These are phyloP conservation scores for Luffia ferchaultella DNA, from an alignment of 2,888 invertebrate genomes.

Conservation along the genomic window DNA sequence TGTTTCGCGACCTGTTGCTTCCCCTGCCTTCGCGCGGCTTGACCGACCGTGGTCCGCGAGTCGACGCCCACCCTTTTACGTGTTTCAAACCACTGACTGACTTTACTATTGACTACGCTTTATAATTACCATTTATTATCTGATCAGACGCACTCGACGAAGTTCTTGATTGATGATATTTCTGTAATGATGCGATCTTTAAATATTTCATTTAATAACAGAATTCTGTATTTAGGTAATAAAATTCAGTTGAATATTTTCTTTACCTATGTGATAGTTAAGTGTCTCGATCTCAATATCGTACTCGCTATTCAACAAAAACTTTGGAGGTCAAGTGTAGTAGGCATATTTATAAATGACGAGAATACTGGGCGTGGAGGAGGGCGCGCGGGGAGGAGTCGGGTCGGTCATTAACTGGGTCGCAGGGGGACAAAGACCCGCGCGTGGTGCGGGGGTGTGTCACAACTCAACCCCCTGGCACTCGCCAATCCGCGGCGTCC, in stretches of 20 bases:
- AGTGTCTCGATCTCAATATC: too few relatives aligned
- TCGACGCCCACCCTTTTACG: neutral
- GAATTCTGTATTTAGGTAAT: too few relatives aligned
- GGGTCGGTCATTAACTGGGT: slow-evolving; percentile 64
- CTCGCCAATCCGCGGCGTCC: slow-evolving; percentile 20
- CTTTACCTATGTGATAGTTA: too few relatives aligned
- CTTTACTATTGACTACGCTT: too few relatives aligned
- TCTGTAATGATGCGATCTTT: too few relatives aligned
- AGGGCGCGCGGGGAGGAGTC: slow-evolving; percentile 19
- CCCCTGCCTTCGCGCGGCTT: slow-evolving; percentile 22
- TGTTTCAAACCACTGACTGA: neutral
- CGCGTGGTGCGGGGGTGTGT: slow-evolving; percentile 26
- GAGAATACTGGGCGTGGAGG: slow-evolving; percentile 55
- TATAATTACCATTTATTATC: too few relatives aligned
- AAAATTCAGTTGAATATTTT: too few relatives aligned
- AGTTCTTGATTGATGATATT: too few relatives aligned
- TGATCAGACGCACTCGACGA: too few relatives aligned
- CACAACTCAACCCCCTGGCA: slow-evolving; percentile 22
- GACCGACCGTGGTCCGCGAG: neutral
- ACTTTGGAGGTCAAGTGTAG: slow-evolving; percentile 67
- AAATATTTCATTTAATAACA: too few relatives aligned
- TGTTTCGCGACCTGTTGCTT: slow-evolving; percentile 63
- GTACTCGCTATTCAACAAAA: slow-evolving; percentile 64
- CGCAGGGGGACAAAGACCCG: slow-evolving; percentile 59
- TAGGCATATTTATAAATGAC: slow-evolving; percentile 64